Base-by-base conservation (phyloP, 1,140 invertebrate genomes). In the Telenomus remus region DNA sequence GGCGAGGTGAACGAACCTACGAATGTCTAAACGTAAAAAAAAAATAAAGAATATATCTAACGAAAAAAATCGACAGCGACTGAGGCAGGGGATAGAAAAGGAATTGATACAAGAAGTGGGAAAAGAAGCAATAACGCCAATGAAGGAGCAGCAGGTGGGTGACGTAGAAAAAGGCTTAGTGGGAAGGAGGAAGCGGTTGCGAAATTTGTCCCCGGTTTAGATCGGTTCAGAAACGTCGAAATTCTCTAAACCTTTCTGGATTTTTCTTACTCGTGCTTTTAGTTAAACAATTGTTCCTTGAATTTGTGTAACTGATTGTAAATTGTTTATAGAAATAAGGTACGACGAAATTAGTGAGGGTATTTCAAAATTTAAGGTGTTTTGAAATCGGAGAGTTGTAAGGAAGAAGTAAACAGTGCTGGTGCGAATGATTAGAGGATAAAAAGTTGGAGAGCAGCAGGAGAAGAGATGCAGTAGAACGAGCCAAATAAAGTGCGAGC, bases 1-100 rank as follows among this genome's bases (percentile, higher is more conserved):
- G 69, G 54, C 53, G 79, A 84, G 83, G 83, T 84, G 81, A 84
- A 84, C 80, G 83, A 84, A 84, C 83, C 79, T 82, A 79, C 81
- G 64, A 84, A 84, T 51, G 35, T 15, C 69, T 47, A 57, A 48
- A 57, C 60, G 54, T 73, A 79, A 77, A 75, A 75, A n/a, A 72
- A 70, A 66, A 61, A 53, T 66, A 39, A 74, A 64, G 60, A 69
- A 68, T n/a, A n/a, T n/a, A n/a, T 61, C 12, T 44, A 44, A 44
- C 43, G 13, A 44, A 44, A 44, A 44, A 44, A 14, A 13, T 4
- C 8, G n/a, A 44, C 8, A 77, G 68, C 49, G 61, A 71, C 65
- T 4, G 50, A 59, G 53, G 44, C 37, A 53, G 61, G 49, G 60
- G 69, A 69, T 72, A 70, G 75, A 64, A 53, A 64, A 65, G 51